phyloP scores from a whole-genome alignment of 1,140 invertebrate genomes.

The Chironomus striatipennis region DNA sequence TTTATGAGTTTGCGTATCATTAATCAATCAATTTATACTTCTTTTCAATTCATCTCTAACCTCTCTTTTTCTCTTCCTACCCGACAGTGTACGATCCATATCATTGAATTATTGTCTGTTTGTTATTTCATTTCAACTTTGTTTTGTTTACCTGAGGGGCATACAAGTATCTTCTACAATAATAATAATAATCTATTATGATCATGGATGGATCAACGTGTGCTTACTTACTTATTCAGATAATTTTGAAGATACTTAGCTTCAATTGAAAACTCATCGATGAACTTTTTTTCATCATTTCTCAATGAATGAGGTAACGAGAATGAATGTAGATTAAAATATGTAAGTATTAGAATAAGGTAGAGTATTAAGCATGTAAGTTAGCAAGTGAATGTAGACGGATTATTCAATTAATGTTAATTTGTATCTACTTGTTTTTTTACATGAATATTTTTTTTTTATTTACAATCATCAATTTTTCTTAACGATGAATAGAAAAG shows the following conservation, averaged over 20 bases:
- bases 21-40: conserved; percentile 1
- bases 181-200: neutral
- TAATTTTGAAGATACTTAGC: neutral
- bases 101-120: neutral
- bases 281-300: neutral
- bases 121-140: neutral
- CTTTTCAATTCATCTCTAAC: neutral
- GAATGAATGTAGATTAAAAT: too few species aligned
- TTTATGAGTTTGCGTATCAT: conserved; percentile 10
- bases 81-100: neutral
- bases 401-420: conserved; percentile 3
- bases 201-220: neutral
- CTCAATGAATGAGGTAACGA: neutral
- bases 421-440: conserved; percentile 11
- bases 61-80: too few species aligned
- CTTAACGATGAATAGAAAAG: neutral
- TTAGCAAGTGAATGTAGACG: neutral
- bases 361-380: too few species aligned
- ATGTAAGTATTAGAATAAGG: too few species aligned
- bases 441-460: neutral
- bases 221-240: neutral
- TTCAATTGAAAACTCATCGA: neutral
- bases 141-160: neutral
- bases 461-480: neutral
- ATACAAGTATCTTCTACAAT: neutral